Evolutionary conservation across 2,888 invertebrate species (phyloP).

Genomic region (Nipponacmea schrenckii): DNA sequence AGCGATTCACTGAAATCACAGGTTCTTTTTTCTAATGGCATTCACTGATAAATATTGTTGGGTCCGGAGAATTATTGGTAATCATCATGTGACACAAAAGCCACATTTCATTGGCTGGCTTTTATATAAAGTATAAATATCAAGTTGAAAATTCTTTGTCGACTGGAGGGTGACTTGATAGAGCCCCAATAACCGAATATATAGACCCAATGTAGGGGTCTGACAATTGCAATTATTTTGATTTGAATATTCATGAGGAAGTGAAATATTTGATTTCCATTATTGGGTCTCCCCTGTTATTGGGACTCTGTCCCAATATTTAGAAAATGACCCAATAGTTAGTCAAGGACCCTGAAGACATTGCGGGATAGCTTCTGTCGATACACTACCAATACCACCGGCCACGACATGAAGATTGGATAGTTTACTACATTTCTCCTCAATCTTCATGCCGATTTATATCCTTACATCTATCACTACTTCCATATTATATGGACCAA

Average conservation of each 20-base stretch:
- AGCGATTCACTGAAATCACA: no score
- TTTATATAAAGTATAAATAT: not conserved
- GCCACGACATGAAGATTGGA: no score
- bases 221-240: not conserved
- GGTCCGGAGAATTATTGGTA: not conserved
- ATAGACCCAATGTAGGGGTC: not conserved
- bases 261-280: not conserved
- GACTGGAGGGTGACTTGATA: not conserved
- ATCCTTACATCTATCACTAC: no score
- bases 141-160: not conserved
- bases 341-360: not conserved
- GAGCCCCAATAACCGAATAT: not conserved
- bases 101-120: not conserved
- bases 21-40: no score
- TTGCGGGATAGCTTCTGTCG: not conserved
- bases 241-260: conserved; percentile 3
- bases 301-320: not conserved
- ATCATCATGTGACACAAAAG: not conserved
- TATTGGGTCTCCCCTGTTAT: not conserved
- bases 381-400: no score
- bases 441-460: no score
- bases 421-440: no score
- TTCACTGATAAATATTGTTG: not conserved
- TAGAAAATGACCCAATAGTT: not conserved
- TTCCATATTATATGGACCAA: no score